Evolutionary conservation across 2,797 vertebrate species (phyloP).

Genomic region (Huso huso): DNA sequence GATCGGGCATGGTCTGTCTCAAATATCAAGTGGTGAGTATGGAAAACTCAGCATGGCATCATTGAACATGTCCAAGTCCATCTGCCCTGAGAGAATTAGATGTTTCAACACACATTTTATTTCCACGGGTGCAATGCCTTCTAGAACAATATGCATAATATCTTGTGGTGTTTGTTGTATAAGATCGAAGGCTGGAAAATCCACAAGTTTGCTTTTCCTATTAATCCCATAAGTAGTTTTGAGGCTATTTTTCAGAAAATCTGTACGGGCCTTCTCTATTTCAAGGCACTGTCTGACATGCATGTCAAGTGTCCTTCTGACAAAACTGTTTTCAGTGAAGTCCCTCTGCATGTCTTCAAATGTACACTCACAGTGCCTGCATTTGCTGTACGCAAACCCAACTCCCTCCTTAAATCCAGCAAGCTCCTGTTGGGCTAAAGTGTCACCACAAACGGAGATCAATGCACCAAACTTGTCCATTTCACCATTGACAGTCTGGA

Average conservation of each 20-base stretch:
- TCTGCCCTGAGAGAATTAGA: constrained; percentile 9
- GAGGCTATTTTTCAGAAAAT: too few species aligned
- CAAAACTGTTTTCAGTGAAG: constrained; percentile 22
- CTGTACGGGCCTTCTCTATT: constrained; percentile 12
- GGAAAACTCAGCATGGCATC: too few species aligned
- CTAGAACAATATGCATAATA: constrained; percentile 16
- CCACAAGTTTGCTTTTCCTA: constrained; percentile 7
- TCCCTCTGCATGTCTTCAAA: constrained; percentile 16
- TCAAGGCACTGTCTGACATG: constrained; percentile 13
- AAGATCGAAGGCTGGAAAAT: constrained; percentile 8
- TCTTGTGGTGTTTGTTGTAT: constrained; percentile 16
- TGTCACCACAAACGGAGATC: too few species aligned
- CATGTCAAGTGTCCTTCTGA: constrained; percentile 10
- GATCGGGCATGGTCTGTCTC: constrained; percentile 6
- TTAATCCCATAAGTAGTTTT: constrained; percentile 13
- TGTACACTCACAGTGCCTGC: constrained; percentile 17
- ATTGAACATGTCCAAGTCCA: constrained; percentile 15
- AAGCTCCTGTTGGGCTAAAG: constrained; percentile 19
- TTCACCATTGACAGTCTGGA: constrained; percentile 4
- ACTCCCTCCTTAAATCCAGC: constrained; percentile 21
- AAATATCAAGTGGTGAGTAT: too few species aligned
- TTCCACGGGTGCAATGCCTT: constrained; percentile 20
- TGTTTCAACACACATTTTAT: constrained; percentile 17
- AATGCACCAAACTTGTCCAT: constrained; percentile 12
- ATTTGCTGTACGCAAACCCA: constrained; percentile 20